Conservation (phyloP, 2,888 invertebrate species). For the Diploptera punctata region DNA sequence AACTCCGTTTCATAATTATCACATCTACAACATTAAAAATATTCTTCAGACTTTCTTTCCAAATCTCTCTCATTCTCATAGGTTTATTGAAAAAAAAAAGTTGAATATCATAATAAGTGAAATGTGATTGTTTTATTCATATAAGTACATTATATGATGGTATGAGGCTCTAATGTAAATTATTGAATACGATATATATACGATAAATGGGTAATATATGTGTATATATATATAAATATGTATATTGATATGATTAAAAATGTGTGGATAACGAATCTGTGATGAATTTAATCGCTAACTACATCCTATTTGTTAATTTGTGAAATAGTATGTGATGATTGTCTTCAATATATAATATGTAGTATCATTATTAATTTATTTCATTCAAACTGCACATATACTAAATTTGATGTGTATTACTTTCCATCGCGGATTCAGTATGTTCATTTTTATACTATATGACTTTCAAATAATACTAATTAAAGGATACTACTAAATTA, state of each 20-base stretch:
- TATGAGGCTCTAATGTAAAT: too few relatives aligned
- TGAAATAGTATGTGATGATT: not conserved
- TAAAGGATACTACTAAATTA: not conserved
- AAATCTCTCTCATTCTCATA: slow-evolving; percentile 22
- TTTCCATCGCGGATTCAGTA: not conserved
- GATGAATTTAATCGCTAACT: not conserved
- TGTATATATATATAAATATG: slow-evolving; percentile 8
- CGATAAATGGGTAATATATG: slow-evolving; percentile 9
- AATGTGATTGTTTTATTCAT: slow-evolving; percentile 20
- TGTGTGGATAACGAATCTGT: slow-evolving; percentile 13
- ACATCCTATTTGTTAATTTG: not conserved
- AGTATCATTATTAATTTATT: not conserved
- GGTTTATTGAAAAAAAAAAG: not conserved
- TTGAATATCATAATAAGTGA: not conserved
- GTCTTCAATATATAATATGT: not conserved
- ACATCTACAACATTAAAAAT: slow-evolving; percentile 21
- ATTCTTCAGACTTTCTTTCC: slow-evolving; percentile 24
- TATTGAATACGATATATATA: not conserved
- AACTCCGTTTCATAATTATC: not conserved
- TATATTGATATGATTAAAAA: not conserved
- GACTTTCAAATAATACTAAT: not conserved
- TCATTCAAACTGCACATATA: slow-evolving; percentile 2
- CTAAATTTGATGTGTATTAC: not conserved
- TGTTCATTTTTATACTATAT: not conserved
- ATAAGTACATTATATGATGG: too few relatives aligned